Conservation (phyloP, 2,113 vertebrate genomes). For the Garra rufa region DNA sequence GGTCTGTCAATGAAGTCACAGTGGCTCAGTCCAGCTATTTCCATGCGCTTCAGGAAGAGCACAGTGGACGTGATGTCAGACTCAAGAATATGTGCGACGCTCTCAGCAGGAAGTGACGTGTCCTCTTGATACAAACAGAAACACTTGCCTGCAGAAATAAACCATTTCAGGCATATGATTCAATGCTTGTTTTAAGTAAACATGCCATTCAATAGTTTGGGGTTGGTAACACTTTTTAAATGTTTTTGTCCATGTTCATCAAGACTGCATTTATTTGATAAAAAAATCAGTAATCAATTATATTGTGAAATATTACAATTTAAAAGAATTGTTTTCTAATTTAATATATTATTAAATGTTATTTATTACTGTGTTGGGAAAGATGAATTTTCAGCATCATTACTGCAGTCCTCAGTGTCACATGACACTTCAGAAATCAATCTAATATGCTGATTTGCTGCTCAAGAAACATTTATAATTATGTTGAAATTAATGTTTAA, state of each 20-base stretch:
- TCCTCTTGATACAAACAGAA: slow-evolving; percentile 89
- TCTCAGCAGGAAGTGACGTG: slow-evolving; percentile 62
- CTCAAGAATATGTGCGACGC: slow-evolving; percentile 79
- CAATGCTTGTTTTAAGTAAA: background rate
- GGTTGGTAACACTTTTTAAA: too few relatives aligned
- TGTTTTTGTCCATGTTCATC: background rate
- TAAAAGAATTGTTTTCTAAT: too few relatives aligned
- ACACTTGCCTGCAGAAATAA: slow-evolving; percentile 80
- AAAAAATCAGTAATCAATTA: too few relatives aligned
- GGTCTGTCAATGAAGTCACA: slow-evolving; percentile 87
- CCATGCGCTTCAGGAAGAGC: slow-evolving; percentile 89
- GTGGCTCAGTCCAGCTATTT: slow-evolving; percentile 84
- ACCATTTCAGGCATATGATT: background rate
- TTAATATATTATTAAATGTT: too few relatives aligned
- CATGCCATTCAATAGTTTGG: background rate
- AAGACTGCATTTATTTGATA: background rate
- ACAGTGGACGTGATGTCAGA: slow-evolving; percentile 84
- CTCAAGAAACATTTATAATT: too few relatives aligned
- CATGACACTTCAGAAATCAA: too few relatives aligned
- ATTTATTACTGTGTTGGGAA: too few relatives aligned
- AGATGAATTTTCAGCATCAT: too few relatives aligned
- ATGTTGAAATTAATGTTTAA: too few relatives aligned
- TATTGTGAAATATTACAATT: too few relatives aligned
- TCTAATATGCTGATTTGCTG: too few relatives aligned
- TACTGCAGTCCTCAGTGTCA: too few relatives aligned